Evolutionary conservation across 2,113 vertebrate species (phyloP).

Genomic region (Heterocephalus glaber): DNA sequence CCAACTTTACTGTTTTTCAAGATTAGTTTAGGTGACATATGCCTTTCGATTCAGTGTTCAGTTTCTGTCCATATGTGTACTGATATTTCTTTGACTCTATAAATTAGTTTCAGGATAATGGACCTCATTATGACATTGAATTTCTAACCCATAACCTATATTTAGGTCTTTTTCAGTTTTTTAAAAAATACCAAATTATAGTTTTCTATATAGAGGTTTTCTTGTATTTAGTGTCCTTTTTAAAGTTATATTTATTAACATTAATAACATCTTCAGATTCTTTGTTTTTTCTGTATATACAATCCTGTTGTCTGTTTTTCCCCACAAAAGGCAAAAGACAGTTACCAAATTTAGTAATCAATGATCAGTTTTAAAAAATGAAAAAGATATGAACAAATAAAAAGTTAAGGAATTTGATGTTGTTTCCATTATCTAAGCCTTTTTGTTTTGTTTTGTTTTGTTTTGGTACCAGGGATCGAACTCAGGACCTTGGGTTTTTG

Average conservation of each 20-base stretch:
- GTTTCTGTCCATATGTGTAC: neutral
- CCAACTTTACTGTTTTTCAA: neutral
- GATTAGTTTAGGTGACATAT: neutral
- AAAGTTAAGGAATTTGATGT: neutral
- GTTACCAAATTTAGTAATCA: neutral
- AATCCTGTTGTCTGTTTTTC: neutral
- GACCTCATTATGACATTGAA: neutral
- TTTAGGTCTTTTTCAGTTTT: slow-evolving; percentile 35
- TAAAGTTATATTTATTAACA: slow-evolving; percentile 35
- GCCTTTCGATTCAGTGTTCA: neutral
- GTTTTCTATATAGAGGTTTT: neutral
- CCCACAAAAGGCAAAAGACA: neutral
- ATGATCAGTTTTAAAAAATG: neutral
- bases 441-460: too few species aligned
- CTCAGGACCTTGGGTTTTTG: too few species aligned
- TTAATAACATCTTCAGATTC: neutral
- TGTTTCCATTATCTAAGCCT: neutral
- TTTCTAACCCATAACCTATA: neutral
- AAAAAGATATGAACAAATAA: slow-evolving; percentile 1
- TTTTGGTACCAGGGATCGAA: too few species aligned
- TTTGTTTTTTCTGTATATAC: neutral
- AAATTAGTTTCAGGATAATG: neutral
- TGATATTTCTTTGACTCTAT: neutral
- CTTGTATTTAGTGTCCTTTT: neutral
- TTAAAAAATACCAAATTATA: neutral